These are phyloP conservation scores for Microhierax caerulescens DNA, from an alignment of 2,797 vertebrate genomes.

Conservation along the genomic window DNA sequence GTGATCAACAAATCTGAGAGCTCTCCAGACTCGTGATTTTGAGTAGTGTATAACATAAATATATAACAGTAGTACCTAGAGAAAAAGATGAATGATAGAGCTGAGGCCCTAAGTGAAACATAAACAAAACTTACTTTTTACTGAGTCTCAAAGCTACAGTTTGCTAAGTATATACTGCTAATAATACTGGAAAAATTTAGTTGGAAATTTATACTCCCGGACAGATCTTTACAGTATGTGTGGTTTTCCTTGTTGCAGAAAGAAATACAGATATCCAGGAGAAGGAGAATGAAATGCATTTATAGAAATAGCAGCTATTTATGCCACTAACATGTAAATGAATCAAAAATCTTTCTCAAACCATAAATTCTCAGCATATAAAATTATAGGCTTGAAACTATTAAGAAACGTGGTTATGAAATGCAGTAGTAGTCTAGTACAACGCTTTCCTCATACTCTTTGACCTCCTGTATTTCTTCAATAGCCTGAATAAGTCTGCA, in stretches of 20 bases:
- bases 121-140: no score
- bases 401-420: background rate
- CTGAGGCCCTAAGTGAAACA: background rate
- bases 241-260: background rate
- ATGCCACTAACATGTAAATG: background rate
- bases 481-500: background rate
- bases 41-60: background rate
- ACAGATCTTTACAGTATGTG: background rate
- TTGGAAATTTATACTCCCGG: background rate
- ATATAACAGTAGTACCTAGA: background rate
- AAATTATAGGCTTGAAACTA: background rate
- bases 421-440: background rate
- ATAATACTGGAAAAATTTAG: background rate
- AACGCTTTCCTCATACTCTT: background rate
- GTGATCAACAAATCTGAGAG: background rate
- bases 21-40: background rate
- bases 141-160: background rate
- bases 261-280: background rate
- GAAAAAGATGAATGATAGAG: background rate
- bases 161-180: background rate
- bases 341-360: background rate
- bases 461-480: background rate
- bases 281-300: background rate
- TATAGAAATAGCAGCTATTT: background rate
- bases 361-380: background rate